phyloP scores from a whole-genome alignment of 1,140 invertebrate species.

The Neuroterus valhalla region DNA sequence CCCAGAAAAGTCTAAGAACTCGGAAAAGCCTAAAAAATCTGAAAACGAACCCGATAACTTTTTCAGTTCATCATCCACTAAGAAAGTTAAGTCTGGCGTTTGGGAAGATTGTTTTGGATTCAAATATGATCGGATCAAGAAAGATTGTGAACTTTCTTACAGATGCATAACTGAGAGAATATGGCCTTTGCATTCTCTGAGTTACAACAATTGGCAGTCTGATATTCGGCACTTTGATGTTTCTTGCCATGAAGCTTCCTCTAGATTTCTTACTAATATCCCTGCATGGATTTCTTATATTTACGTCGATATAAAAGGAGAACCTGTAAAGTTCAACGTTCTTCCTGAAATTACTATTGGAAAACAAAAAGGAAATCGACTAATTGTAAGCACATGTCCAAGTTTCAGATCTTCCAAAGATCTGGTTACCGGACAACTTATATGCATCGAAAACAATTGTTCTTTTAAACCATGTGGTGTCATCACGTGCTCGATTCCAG shows the following conservation, averaged over 20 bases:
- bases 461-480: background rate
- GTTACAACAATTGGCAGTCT: background rate
- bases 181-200: conserved; percentile 14
- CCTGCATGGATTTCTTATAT: background rate
- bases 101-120: background rate
- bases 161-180: conserved; percentile 5
- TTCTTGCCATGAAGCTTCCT: background rate
- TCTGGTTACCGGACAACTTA: background rate
- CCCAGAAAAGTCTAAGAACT: too few relatives aligned
- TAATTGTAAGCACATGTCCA: conserved; percentile 5
- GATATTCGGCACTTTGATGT: background rate
- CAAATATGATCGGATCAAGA: background rate
- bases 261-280: background rate
- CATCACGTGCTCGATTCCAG: background rate
- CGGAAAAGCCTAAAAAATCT: too few relatives aligned
- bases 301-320: background rate
- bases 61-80: background rate
- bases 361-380: background rate
- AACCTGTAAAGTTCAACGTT: background rate
- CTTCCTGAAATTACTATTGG: background rate
- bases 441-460: background rate
- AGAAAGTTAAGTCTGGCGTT: background rate
- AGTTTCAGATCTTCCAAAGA: background rate
- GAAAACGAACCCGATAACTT: background rate
- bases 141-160: background rate